Base-by-base conservation (phyloP, 2,888 invertebrate species). In the Orthonevra nobilis region DNA sequence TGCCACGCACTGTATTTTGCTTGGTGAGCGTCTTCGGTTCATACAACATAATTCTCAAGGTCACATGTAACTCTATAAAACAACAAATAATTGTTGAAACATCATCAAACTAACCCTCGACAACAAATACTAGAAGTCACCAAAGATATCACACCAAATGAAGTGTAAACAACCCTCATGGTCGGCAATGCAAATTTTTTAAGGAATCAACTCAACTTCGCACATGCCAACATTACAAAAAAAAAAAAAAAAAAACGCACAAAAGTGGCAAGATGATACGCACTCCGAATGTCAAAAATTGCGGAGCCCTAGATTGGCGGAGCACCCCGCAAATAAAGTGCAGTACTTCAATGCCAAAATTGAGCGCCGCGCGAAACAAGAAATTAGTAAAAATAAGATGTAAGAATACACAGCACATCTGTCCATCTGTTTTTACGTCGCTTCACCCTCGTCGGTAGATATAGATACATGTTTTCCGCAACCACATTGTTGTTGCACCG, bases 331-430 rank as follows among this genome's bases (percentile, higher is more conserved):
- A 17, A 34, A 9, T 15, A 34, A 38, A 54, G 30, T 79, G 66
- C 73, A 73, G 12, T 14, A 30, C n/a, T n/a, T n/a, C 48, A 56
- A 28, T 42, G 19, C 7, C 30, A 36, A 23, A 58, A 34, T 40
- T 28, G 14, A 2, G 38, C 48, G 19, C 44, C 56, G 48, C 20
- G 64, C 70, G 54, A 66, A 64, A 19, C 19, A 20, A 1, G 17
- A 38, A 48, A 17, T 17, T 14, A 28, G 30, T 36, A 15, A 46
- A 54, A 32, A 56, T 56, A 69, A 36, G 44, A 54, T n/a, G 34
- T 46, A 17, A 17, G 19, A 14, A 12, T 28, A 63, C 56, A 48
- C 28, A 23, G 56, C 61, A 61, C 79, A 79, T 79, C 73, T 72
- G 73, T 73, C 61, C 17, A 10, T n/a, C 12, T 20, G 19, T 42